Conservation (phyloP, 2,113 vertebrate species). For the Barbus barbus region DNA sequence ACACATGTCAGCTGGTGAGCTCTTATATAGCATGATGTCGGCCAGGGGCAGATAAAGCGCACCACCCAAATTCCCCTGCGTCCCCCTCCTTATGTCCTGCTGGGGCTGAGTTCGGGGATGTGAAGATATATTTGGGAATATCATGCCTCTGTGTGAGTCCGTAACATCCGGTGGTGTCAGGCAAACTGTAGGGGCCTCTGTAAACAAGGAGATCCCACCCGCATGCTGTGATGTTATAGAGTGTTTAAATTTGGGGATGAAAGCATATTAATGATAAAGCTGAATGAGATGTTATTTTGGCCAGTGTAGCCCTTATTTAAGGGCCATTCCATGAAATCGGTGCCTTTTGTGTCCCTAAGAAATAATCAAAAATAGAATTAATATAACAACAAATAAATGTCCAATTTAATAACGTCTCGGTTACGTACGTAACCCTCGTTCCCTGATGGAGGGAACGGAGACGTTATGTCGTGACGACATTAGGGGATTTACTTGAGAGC, state of each 20-base stretch:
- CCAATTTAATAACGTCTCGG: no score
- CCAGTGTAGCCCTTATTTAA: background rate
- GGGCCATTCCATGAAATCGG: no score
- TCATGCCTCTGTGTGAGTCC: background rate
- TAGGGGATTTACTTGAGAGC: no score
- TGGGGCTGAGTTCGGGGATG: background rate
- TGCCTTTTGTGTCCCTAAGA: no score
- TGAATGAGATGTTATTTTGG: background rate
- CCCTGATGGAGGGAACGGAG: no score
- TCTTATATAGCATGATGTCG: constrained; percentile 66
- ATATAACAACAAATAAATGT: no score
- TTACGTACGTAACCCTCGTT: no score
- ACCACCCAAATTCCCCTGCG: constrained; percentile 50
- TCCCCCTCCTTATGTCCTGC: constrained; percentile 24
- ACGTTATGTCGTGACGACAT: no score
- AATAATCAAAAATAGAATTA: no score
- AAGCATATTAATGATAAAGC: background rate
- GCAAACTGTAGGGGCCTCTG: background rate
- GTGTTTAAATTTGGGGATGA: background rate
- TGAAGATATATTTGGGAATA: background rate
- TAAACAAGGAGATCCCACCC: background rate
- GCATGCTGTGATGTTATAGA: background rate
- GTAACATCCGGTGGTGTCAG: background rate
- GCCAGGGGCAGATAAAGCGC: constrained; percentile 48
- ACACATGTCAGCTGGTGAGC: constrained; percentile 63